phyloP scores from a whole-genome alignment of 2,888 invertebrate species.

The Perdita meconis region DNA sequence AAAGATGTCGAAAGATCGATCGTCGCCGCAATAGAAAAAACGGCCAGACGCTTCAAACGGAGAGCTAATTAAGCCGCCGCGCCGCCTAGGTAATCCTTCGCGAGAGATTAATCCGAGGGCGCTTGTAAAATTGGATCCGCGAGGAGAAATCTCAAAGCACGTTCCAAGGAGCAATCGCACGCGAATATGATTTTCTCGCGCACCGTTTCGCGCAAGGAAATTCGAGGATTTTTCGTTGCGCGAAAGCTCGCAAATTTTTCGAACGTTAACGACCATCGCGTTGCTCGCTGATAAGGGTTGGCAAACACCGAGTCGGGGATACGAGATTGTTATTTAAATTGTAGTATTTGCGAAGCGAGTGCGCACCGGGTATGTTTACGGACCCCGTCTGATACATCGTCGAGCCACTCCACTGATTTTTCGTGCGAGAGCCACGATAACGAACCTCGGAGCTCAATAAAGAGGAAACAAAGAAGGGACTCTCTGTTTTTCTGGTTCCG shows the following conservation, averaged over 20 bases:
- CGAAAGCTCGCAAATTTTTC: neutral
- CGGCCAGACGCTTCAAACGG: conserved; percentile 18
- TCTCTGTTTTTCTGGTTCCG: neutral
- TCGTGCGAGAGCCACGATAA: neutral
- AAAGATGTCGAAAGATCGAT: conserved; percentile 21
- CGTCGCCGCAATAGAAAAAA: too few species aligned
- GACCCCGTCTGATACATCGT: neutral
- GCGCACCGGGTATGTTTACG: neutral
- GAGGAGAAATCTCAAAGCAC: conserved; percentile 1
- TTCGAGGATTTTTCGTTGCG: neutral
- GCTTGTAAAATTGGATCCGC: conserved; percentile 7
- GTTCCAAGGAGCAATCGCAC: neutral
- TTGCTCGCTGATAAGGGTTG: neutral
- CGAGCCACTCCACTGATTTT: neutral
- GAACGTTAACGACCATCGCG: neutral
- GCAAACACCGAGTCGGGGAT: neutral
- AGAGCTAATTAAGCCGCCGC: conserved; percentile 28
- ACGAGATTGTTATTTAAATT: conserved; percentile 17
- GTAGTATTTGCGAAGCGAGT: neutral
- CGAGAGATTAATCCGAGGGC: conserved; percentile 4
- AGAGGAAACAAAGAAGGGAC: neutral
- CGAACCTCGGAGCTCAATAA: neutral
- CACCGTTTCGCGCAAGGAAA: neutral
- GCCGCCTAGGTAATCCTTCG: neutral
- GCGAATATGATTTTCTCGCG: too few species aligned